A percentile compares a stretch with the other conserved stretches of the same genome.
phyloP scores from a whole-genome alignment of 2,888 invertebrate species.

The Monopis laevigella region DNA sequence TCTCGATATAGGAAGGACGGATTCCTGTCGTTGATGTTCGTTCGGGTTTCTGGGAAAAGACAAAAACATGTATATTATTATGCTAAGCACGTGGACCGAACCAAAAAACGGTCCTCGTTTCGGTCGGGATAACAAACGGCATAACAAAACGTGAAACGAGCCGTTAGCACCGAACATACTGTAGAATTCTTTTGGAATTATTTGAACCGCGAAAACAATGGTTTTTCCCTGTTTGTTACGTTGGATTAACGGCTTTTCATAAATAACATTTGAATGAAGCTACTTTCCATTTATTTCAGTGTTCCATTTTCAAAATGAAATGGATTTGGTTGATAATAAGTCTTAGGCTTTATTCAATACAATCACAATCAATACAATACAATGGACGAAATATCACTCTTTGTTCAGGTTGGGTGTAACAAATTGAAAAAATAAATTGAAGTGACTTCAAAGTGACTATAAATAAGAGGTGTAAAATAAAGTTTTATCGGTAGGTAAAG shows the following conservation, averaged over 20 bases:
- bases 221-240: slow-evolving; percentile 10
- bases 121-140: slow-evolving; percentile 7
- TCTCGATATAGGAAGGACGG: slow-evolving; percentile 79
- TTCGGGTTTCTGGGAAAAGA: slow-evolving; percentile 78
- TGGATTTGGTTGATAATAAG: slow-evolving; percentile 8
- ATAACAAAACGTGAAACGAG: slow-evolving; percentile 23
- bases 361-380: too few species aligned
- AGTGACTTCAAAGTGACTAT: too few species aligned
- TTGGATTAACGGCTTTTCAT: slow-evolving; percentile 15
- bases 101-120: slow-evolving; percentile 4
- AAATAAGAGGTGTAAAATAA: too few species aligned
- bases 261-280: slow-evolving; percentile 13
- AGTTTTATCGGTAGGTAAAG: too few species aligned
- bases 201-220: slow-evolving; percentile 25
- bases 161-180: slow-evolving; percentile 19
- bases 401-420: too few species aligned
- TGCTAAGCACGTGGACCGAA: slow-evolving; percentile 5
- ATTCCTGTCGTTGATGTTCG: slow-evolving; percentile 83
- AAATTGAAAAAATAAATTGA: too few species aligned
- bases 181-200: slow-evolving; percentile 22
- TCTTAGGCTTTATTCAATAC: too few species aligned
- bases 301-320: slow-evolving; percentile 11
- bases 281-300: slow-evolving; percentile 9
- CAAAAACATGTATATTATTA: slow-evolving; percentile 3
- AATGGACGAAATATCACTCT: too few species aligned